Evolutionary conservation across 1,140 invertebrate genomes (phyloP).

Genomic region (Drosophila bocki): DNA sequence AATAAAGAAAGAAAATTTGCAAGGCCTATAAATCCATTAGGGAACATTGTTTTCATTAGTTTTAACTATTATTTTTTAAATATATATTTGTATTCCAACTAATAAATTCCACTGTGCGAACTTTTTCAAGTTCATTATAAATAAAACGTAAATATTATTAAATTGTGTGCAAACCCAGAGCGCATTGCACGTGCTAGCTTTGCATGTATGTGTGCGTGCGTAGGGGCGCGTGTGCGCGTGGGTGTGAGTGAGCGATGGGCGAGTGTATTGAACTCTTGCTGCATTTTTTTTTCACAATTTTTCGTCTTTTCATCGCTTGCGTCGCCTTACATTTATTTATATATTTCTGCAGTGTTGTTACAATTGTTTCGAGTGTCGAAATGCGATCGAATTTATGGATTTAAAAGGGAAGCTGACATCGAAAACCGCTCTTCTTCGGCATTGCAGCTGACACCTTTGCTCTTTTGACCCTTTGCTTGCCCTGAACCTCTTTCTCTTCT

Average conservation of each 20-base stretch:
- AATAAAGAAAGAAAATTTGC: background rate
- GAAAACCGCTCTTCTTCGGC: background rate
- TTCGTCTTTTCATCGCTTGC: conserved; percentile 34
- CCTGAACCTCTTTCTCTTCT: conserved; percentile 6
- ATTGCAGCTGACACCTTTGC: conserved; percentile 48
- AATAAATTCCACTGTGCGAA: conserved; percentile 47
- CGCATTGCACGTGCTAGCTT: conserved; percentile 47
- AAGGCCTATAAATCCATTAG: background rate
- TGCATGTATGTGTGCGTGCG: conserved; percentile 20
- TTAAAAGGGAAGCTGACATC: conserved; percentile 8
- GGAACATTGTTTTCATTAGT: background rate
- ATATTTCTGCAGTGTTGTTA: conserved; percentile 48
- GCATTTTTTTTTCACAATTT: conserved; percentile 77
- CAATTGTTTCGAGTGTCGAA: conserved; percentile 43
- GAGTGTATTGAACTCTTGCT: conserved; percentile 81
- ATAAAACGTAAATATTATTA: conserved; percentile 82
- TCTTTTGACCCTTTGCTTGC: conserved; percentile 18
- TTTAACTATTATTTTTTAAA: background rate
- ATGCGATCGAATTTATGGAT: conserved; percentile 12
- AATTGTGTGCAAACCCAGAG: conserved; percentile 69
- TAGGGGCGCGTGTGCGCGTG: conserved; percentile 49
- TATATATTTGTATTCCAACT: background rate
- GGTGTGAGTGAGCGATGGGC: conserved; percentile 37
- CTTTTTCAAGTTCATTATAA: conserved; percentile 80
- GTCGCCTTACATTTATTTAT: conserved; percentile 38